phyloP scores from a whole-genome alignment of 2,113 vertebrate genomes.

The Lonchura striata region DNA sequence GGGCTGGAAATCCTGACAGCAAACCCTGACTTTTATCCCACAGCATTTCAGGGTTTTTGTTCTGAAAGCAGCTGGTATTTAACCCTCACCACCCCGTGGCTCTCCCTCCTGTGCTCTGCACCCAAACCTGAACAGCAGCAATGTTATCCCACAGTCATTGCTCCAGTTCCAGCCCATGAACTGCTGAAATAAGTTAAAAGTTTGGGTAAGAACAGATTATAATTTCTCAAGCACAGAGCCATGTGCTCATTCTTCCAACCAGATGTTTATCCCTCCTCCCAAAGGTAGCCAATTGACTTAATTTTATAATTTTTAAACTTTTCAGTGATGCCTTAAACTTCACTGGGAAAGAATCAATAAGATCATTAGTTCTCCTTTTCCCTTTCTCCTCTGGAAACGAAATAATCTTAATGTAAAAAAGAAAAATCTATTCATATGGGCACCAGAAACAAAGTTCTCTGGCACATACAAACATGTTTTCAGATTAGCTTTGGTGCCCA shows the following conservation, averaged over 20 bases:
- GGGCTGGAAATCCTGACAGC: background rate
- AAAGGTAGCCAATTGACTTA: background rate
- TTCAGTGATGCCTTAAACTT: background rate
- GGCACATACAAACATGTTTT: rapidly evolving
- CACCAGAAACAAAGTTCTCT: background rate
- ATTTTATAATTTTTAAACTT: background rate
- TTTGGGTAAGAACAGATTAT: background rate
- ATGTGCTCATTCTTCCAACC: background rate
- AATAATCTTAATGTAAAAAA: background rate
- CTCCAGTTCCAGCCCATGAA: background rate
- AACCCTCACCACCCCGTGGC: rapidly evolving
- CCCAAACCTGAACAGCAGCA: rapidly evolving
- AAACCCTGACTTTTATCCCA: background rate
- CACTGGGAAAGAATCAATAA: background rate
- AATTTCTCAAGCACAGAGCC: background rate
- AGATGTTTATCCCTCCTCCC: background rate
- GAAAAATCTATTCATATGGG: background rate
- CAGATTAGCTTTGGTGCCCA: background rate
- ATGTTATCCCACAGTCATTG: rapidly evolving
- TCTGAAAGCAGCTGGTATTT: background rate
- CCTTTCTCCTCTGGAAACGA: background rate
- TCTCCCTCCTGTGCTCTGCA: background rate
- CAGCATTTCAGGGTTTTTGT: background rate
- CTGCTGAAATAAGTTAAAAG: background rate
- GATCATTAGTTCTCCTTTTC: background rate